Base-by-base conservation (phyloP, 2,797 vertebrate genomes). In the Manis javanica region DNA sequence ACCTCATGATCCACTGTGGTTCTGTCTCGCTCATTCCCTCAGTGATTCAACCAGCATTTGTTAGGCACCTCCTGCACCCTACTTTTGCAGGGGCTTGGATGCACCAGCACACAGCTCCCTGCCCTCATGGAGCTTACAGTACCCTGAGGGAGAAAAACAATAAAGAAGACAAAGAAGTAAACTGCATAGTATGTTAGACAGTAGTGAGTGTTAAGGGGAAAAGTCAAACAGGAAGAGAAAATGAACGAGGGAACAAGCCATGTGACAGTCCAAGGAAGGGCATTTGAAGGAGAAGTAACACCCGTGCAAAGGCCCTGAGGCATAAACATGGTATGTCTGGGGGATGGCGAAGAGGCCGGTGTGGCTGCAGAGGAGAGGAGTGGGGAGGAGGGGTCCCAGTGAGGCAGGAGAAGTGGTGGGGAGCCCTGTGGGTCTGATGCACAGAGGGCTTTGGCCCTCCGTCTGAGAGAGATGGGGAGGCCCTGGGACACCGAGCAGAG, bases 271-370 rank as follows among this genome's bases (percentile, higher is more conserved):
- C 46, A 7, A 37, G 55, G 69, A 81, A 72, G 66, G 9, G 15
- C 23, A 19, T 53, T 78, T 68, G 21, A 31, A 13, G 42, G 49
- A 49, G 42, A 59, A 16, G 53, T 21, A 31, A 26, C 11, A 26
- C 7, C 55, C 34, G 59, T 61, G 57, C 79, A 26, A 74, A 96
- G 79, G 51, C 23, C 85, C 86, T n/a, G 81, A n/a, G 83, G 53
- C 57, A 79, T 49, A 86, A 55, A 12, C 0, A 2, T 2, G 31
- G 63, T 19, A 24, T 1, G 2, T 55, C 12, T 42, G 23, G 64
- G 23, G 49, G 31, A 3, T 16, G 18, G 37, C 2, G 34, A 69
- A 53, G 59, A 57, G 46, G 49, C 12, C 11, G 0, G 4, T 10
- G 11, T 75, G 66, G 53, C 69, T 46, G 51, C 42, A 53, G 13